These are phyloP conservation scores for Tetrao urogallus DNA, from an alignment of 2,113 vertebrate species.

Conservation along the genomic window DNA sequence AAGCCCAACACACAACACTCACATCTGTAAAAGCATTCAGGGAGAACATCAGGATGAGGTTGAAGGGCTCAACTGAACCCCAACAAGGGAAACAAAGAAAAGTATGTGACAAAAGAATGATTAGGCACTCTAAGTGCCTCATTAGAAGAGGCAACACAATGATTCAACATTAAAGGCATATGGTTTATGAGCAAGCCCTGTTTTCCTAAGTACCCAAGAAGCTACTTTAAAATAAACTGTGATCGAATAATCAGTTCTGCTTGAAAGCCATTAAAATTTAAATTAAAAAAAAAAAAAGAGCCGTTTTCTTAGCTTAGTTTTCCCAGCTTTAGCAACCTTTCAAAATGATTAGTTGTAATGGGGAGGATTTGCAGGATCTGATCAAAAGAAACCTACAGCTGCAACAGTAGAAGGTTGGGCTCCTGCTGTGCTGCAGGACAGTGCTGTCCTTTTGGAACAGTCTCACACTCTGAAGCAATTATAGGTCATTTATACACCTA, in stretches of 20 bases:
- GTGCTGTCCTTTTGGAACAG: background rate
- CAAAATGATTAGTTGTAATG: background rate
- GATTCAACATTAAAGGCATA: background rate
- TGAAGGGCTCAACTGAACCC: background rate
- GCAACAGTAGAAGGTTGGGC: background rate
- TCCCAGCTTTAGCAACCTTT: background rate
- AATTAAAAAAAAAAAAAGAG: background rate
- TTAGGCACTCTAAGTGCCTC: background rate
- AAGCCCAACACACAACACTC: background rate
- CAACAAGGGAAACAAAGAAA: background rate
- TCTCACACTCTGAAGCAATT: background rate
- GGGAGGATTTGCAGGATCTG: background rate
- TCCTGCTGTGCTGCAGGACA: slow-evolving; percentile 8
- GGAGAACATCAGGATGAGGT: background rate
- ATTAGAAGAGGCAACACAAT: background rate
- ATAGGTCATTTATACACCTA: background rate
- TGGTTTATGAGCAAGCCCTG: background rate
- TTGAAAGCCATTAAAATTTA: background rate
- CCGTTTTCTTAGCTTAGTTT: background rate
- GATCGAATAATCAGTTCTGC: background rate
- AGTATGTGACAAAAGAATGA: background rate
- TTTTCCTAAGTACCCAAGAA: background rate
- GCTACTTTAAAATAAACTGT: background rate
- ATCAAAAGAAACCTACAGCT: background rate
- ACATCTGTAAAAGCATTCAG: background rate